phyloP scores from a whole-genome alignment of 37 sponge, comb jelly and placozoan genomes.

The Eunapius fragilis region DNA sequence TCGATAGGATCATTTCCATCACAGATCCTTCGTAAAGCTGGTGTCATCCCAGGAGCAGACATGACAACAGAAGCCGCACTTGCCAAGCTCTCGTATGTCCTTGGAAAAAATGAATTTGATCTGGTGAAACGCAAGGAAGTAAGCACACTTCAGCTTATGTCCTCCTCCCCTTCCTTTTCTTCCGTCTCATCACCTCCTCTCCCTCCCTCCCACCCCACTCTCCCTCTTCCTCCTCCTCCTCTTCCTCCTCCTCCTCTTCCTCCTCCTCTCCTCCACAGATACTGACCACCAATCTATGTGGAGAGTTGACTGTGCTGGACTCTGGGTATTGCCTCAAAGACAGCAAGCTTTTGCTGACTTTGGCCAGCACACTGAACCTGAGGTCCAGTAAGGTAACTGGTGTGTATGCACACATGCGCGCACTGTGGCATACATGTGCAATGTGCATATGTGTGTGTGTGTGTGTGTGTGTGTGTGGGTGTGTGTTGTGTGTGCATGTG shows the following conservation, averaged over 20 bases:
- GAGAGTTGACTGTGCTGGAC: slow-evolving; percentile 73
- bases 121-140: slow-evolving; percentile 16
- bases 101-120: slow-evolving; percentile 70
- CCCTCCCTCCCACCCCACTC: neutral
- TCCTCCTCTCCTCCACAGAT: neutral
- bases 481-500: no score
- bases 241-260: slow-evolving; percentile 8
- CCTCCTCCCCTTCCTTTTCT: neutral
- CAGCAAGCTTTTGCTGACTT: slow-evolving; percentile 26
- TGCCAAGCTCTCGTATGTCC: slow-evolving; percentile 89
- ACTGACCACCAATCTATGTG: slow-evolving; percentile 64
- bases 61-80: slow-evolving; percentile 99
- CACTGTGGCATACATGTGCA: neutral
- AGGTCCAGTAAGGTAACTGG: slow-evolving; percentile 53
- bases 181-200: slow-evolving; percentile 7
- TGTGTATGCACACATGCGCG: neutral
- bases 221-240: neutral
- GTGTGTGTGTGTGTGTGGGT: no score
- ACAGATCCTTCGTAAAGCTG: slow-evolving; percentile 75
- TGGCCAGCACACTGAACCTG: slow-evolving; percentile 46
- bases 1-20: neutral
- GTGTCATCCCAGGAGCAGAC: slow-evolving; percentile 91
- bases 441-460: no score
- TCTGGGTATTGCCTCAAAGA: slow-evolving; percentile 16
- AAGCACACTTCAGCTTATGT: neutral